Evolutionary conservation across 2,888 invertebrate genomes (phyloP).

Genomic region (Stomorhina lunata): DNA sequence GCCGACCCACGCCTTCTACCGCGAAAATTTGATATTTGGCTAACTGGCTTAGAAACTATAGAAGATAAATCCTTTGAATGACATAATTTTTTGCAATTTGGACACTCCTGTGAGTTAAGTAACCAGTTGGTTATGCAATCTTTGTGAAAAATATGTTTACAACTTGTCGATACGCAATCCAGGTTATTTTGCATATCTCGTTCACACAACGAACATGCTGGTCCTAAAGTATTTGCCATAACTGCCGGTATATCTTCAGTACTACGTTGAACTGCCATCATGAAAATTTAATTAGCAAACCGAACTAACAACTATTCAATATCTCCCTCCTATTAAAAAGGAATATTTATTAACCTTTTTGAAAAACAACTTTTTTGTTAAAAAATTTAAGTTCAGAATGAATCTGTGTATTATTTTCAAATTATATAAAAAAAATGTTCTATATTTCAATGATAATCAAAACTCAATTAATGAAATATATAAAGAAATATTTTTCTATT

Average conservation of each 20-base stretch:
- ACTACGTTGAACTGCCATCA: background rate
- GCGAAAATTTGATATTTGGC: background rate
- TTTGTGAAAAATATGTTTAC: background rate
- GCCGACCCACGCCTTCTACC: background rate
- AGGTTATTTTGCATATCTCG: background rate
- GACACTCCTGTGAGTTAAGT: background rate
- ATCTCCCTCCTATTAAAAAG: background rate
- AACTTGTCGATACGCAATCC: background rate
- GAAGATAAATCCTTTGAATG: background rate
- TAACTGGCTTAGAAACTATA: background rate
- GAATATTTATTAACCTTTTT: background rate
- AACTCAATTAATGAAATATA: background rate
- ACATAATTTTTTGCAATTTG: background rate
- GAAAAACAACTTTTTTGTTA: too few species aligned
- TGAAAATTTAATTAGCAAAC: background rate
- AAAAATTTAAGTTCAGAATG: too few species aligned
- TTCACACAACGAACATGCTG: slow-evolving; percentile 12
- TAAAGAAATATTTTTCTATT: background rate
- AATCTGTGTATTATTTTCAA: too few species aligned
- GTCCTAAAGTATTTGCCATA: background rate
- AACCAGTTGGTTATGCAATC: background rate
- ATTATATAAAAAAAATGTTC: too few species aligned
- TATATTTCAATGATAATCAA: too few species aligned
- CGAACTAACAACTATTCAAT: background rate
- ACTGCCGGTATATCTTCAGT: slow-evolving; percentile 4